A percentile compares a stretch with the other conserved stretches of the same genome.
Conservation (phyloP, 2,888 invertebrate genomes). For the Monopis laevigella region DNA sequence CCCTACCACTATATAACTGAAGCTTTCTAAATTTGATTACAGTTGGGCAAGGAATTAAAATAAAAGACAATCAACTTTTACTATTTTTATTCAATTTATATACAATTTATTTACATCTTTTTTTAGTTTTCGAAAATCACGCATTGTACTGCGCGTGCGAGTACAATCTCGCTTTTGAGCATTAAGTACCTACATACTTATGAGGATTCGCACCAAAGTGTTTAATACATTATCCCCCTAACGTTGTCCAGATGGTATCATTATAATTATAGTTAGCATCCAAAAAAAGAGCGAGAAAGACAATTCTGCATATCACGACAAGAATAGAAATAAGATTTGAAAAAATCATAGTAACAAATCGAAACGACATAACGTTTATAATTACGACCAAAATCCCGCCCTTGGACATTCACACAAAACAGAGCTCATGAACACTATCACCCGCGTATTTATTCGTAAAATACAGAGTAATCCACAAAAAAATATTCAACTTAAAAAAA, state of each 20-base stretch:
- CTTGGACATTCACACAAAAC: conserved; percentile 36
- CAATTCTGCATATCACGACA: no score
- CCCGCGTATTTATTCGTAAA: background rate
- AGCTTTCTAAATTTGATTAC: background rate
- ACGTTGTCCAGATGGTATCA: conserved; percentile 31
- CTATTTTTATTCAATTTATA: conserved; percentile 58
- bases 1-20: no score
- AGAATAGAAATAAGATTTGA: no score
- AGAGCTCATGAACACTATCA: conserved; percentile 28
- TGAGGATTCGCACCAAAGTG: conserved; percentile 15
- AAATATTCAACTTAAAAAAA: background rate
- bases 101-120: conserved; percentile 63
- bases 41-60: background rate
- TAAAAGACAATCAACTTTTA: conserved; percentile 26
- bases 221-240: conserved; percentile 10
- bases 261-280: conserved; percentile 39
- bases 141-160: conserved; percentile 28
- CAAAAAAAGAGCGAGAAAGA: conserved; percentile 46
- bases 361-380: no score
- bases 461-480: background rate
- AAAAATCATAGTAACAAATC: no score
- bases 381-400: conserved; percentile 39
- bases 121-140: conserved; percentile 24
- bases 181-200: no score
- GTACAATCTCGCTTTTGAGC: conserved; percentile 46